phyloP scores from a whole-genome alignment of 2,888 invertebrate genomes.

The Osedax fenrisi region DNA sequence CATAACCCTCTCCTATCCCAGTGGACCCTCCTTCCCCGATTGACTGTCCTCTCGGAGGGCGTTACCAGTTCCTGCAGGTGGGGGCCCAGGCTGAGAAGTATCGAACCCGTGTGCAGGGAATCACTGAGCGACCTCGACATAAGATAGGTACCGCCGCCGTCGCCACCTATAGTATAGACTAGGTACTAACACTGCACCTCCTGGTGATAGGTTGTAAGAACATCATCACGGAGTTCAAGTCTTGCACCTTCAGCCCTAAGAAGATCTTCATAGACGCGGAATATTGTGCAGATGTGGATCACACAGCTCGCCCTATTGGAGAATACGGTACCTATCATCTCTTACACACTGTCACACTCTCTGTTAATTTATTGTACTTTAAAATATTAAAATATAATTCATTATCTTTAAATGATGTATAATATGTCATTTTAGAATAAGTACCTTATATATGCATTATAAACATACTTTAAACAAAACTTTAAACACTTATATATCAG shows the following conservation, averaged over 20 bases:
- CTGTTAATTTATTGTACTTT: no score
- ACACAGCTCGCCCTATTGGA: conserved; percentile 73
- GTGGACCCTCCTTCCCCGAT: conserved; percentile 66
- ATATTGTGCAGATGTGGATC: conserved; percentile 88
- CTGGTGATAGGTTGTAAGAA: conserved; percentile 63
- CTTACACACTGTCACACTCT: conserved; percentile 54
- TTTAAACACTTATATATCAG: no score
- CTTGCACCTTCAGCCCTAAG: conserved; percentile 78
- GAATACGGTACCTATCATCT: conserved; percentile 61
- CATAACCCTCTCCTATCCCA: conserved; percentile 32
- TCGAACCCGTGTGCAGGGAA: conserved; percentile 83
- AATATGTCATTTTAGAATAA: no score
- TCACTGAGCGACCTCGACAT: conserved; percentile 73
- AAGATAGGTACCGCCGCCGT: conserved; percentile 51
- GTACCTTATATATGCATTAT: no score
- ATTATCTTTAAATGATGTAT: no score
- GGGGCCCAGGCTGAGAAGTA: conserved; percentile 54
- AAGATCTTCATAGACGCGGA: conserved; percentile 85
- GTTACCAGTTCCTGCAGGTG: conserved; percentile 81
- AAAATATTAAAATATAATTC: no score
- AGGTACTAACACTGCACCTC: neutral
- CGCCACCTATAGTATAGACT: conserved; percentile 51
- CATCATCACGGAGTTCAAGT: conserved; percentile 85
- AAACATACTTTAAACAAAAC: no score
- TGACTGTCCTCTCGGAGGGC: conserved; percentile 87